A percentile compares a stretch with the other conserved stretches of the same genome.
Conservation (phyloP, 2,888 invertebrate species). For the Athetis lepigone region DNA sequence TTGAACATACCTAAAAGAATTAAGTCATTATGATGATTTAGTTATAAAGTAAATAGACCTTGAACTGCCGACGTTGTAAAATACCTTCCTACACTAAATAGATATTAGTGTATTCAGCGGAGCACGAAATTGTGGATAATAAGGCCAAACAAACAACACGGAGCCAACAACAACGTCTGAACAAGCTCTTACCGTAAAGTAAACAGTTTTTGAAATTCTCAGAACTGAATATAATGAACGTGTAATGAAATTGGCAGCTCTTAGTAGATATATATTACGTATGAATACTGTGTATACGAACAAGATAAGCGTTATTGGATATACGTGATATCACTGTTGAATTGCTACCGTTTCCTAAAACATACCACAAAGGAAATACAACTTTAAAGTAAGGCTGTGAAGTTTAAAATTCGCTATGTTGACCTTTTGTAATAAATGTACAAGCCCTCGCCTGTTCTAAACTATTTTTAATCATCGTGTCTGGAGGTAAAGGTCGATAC, state of each 20-base stretch:
- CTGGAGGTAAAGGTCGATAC: constrained; percentile 2
- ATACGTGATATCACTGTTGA: constrained; percentile 50
- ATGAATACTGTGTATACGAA: constrained; percentile 15
- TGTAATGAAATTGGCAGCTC: constrained; percentile 28
- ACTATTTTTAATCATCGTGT: constrained; percentile 50
- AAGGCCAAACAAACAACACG: constrained; percentile 27
- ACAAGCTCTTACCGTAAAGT: not conserved
- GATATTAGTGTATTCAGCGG: constrained; percentile 35
- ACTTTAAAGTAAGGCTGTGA: not conserved
- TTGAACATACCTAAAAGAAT: no score
- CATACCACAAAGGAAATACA: constrained; percentile 6
- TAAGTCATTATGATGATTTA: constrained; percentile 8
- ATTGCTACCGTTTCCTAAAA: constrained; percentile 21
- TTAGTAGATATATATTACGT: constrained; percentile 12
- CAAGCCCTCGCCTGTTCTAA: constrained; percentile 32
- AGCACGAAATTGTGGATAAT: constrained; percentile 23
- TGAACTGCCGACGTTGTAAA: constrained; percentile 20
- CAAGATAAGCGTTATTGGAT: constrained; percentile 31
- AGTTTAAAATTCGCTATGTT: constrained; percentile 6
- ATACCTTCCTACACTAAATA: constrained; percentile 1
- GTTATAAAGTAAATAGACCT: constrained; percentile 22
- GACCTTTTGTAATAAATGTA: constrained; percentile 7
- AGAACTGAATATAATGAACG: constrained; percentile 15
- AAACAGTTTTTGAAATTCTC: constrained; percentile 27
- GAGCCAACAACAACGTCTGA: constrained; percentile 17